phyloP scores from a whole-genome alignment of 2,113 vertebrate genomes.

The Rhea pennata region DNA sequence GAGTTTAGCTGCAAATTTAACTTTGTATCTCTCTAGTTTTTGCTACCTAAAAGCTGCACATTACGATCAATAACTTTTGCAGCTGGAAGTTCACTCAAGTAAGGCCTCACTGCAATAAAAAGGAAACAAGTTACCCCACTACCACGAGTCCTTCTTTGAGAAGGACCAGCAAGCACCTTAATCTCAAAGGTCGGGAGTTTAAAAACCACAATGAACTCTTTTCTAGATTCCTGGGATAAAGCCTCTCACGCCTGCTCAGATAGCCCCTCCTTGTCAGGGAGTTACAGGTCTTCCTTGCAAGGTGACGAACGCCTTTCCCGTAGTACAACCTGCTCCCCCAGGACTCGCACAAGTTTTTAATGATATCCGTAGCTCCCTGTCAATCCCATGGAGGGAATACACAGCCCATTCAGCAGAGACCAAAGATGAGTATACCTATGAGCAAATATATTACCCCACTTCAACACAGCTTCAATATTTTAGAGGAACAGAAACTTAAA shows the following conservation, averaged over 20 bases:
- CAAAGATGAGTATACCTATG: not conserved
- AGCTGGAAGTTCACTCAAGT: not conserved
- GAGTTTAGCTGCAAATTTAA: not conserved
- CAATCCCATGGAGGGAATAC: fast-evolving
- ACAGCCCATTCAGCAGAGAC: not conserved
- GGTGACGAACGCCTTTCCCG: too few relatives aligned
- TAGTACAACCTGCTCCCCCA: not conserved
- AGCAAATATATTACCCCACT: not conserved
- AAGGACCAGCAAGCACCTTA: not conserved
- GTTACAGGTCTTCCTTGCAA: not conserved
- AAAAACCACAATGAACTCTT: not conserved
- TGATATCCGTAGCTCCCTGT: not conserved
- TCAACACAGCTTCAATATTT: not conserved
- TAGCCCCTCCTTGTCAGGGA: too few relatives aligned
- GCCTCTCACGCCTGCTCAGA: not conserved
- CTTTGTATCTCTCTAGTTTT: not conserved
- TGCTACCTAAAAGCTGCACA: not conserved
- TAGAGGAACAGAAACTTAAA: not conserved
- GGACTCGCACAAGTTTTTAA: not conserved
- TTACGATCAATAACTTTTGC: not conserved
- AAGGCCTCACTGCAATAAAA: not conserved
- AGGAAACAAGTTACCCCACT: not conserved
- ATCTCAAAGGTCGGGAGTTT: too few relatives aligned
- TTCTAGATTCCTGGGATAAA: not conserved
- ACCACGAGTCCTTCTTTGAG: not conserved